These are phyloP conservation scores for Betta splendens DNA, from an alignment of 2,797 vertebrate species.

Conservation along the genomic window DNA sequence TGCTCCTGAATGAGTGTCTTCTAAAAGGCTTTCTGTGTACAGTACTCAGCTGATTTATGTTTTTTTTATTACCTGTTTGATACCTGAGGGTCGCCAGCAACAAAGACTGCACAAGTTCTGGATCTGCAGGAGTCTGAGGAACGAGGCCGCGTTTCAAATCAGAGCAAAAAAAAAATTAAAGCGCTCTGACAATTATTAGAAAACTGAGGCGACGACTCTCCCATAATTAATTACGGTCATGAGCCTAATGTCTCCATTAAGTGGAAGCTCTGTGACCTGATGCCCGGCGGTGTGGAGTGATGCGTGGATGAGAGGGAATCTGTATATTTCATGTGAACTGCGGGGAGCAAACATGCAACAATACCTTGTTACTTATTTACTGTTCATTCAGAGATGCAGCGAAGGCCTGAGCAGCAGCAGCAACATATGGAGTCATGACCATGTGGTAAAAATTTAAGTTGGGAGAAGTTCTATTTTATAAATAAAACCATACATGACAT, in stretches of 20 bases:
- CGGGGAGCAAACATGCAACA: constrained; percentile 9
- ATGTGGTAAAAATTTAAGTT: constrained; percentile 15
- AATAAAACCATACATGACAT: not conserved
- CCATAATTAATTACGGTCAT: constrained; percentile 35
- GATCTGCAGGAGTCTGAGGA: not conserved
- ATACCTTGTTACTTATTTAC: not conserved
- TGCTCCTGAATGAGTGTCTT: not conserved
- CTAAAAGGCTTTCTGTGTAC: not conserved
- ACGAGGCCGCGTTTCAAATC: not conserved
- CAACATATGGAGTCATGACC: not conserved
- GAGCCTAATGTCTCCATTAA: constrained; percentile 43
- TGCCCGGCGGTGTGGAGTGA: constrained; percentile 41
- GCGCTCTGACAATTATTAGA: not conserved
- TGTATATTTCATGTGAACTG: constrained; percentile 1
- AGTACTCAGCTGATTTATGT: not conserved
- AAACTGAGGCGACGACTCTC: constrained; percentile 1
- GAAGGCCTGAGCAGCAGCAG: not conserved
- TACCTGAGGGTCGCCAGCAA: not conserved
- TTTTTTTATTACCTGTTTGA: not conserved
- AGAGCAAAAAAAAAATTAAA: not conserved
- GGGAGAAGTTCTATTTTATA: not conserved
- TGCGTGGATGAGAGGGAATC: constrained; percentile 14
- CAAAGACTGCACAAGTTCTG: not conserved
- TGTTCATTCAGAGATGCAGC: constrained; percentile 5
- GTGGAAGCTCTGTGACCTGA: constrained; percentile 48